phyloP scores from a whole-genome alignment of 2,797 vertebrate genomes.

The Chelon auratus region DNA sequence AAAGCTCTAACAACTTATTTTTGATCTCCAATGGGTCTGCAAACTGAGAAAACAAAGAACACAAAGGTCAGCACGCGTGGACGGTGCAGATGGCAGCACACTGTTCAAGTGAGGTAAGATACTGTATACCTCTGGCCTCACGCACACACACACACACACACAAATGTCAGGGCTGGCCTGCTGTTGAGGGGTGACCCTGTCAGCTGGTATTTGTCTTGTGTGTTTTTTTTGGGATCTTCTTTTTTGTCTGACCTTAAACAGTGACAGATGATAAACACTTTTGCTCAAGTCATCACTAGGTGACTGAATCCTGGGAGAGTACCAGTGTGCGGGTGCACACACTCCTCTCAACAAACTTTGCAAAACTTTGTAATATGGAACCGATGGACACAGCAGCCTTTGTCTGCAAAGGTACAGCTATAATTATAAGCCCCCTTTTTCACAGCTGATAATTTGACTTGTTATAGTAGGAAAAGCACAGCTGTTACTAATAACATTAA shows the following conservation, averaged over 20 bases:
- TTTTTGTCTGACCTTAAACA: constrained; percentile 64
- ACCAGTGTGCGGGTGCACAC: background rate
- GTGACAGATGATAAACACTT: constrained; percentile 57
- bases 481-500: too few species aligned
- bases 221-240: constrained; percentile 38
- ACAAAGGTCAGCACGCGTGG: constrained; percentile 63
- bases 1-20: constrained; percentile 26
- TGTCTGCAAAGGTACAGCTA: background rate
- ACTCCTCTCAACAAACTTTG: background rate
- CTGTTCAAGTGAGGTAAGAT: constrained; percentile 49
- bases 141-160: constrained; percentile 35
- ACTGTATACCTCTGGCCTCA: constrained; percentile 23
- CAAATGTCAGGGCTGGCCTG: constrained; percentile 56
- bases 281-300: constrained; percentile 31
- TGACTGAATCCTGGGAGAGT: constrained; percentile 18
- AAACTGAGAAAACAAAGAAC: constrained; percentile 52
- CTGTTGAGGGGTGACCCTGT: constrained; percentile 68
- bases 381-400: background rate
- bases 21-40: constrained; percentile 26
- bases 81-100: constrained; percentile 52
- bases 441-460: background rate
- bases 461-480: too few species aligned
- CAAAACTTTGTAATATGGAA: constrained; percentile 15
- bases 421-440: background rate
- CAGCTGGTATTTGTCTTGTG: constrained; percentile 64